Conservation (phyloP, 2,888 invertebrate genomes). For the Muscina levida region DNA sequence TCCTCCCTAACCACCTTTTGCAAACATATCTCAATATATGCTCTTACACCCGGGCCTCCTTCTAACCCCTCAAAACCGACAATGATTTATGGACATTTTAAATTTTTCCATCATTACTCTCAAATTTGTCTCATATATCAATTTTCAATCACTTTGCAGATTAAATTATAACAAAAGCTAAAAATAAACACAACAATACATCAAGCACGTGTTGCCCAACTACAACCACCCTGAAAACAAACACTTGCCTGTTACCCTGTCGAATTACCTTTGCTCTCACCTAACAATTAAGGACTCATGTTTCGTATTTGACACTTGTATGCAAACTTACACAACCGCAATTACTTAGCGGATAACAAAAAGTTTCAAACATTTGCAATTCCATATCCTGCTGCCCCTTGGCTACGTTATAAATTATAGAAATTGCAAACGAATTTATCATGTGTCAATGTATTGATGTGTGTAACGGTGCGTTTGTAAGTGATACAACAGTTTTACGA, state of each 20-base stretch:
- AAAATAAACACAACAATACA: background rate
- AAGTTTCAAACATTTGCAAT: background rate
- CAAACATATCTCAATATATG: too few relatives aligned
- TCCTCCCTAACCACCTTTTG: too few relatives aligned
- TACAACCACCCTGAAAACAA: background rate
- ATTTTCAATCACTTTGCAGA: background rate
- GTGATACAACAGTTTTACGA: constrained; percentile 72
- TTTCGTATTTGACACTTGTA: background rate
- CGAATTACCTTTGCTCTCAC: background rate
- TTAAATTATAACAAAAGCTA: background rate
- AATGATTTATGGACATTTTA: too few relatives aligned
- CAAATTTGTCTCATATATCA: background rate
- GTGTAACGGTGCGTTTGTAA: constrained; percentile 69
- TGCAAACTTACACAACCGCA: background rate
- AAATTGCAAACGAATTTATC: constrained; percentile 70
- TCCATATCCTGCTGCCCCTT: constrained; percentile 1
- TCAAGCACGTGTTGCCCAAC: background rate
- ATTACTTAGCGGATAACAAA: background rate
- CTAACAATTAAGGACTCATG: background rate
- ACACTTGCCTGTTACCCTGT: background rate
- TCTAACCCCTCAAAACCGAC: too few relatives aligned
- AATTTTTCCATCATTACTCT: too few relatives aligned
- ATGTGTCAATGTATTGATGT: constrained; percentile 71
- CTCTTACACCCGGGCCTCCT: too few relatives aligned
- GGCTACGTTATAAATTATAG: constrained; percentile 17